Base-by-base conservation (phyloP, 1,140 invertebrate genomes). In the Drosophila malerkotliana region DNA sequence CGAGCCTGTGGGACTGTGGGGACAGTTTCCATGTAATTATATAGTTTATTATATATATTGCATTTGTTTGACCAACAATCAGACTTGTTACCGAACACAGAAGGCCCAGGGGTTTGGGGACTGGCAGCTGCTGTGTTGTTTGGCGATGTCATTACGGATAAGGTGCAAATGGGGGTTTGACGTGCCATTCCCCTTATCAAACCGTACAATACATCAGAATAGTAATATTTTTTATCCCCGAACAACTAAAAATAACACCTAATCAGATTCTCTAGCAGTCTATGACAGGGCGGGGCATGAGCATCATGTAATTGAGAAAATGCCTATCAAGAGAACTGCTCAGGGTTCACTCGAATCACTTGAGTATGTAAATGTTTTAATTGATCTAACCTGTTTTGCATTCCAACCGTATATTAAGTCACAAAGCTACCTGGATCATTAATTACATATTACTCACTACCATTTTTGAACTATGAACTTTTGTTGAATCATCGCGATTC, bases 101-200 rank as follows among this genome's bases (percentile, higher is more conserved):
- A 28, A 37, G 28, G 64, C 45, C 3, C 15, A 8, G 37, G 41
- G 37, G 12, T 30, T 30, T 72, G 57, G n/a, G 21, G n/a, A 12
- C 15, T 30, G 34, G 49, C 37, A 56, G 51, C 28, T 44, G 58
- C 24, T 47, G 30, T 57, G 34, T 66, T 56, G 37, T 48, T 24
- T 41, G 28, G 57, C 59, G 59, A 74, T 74, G 71, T 74, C 71
- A 74, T 74, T 74, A 74, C 28, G 45, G 59, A 74, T 74, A 74
- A 64, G 53, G 4, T 53, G 8, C 44, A 57, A 73, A 64, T 64
- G 52, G 39, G 3, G 14, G 72, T 10, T 52, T 64, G 52, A 41
- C 59, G 72, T 74, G 72, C 21, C 39, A 39, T 48, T 44, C 45
- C 60, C 47, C 28, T 15, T 57, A 41, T 8, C 14, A 18, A 5